A percentile compares a stretch with the other conserved stretches of the same genome.
phyloP scores from a whole-genome alignment of 1,140 invertebrate species.

The Arctopsyche grandis region DNA sequence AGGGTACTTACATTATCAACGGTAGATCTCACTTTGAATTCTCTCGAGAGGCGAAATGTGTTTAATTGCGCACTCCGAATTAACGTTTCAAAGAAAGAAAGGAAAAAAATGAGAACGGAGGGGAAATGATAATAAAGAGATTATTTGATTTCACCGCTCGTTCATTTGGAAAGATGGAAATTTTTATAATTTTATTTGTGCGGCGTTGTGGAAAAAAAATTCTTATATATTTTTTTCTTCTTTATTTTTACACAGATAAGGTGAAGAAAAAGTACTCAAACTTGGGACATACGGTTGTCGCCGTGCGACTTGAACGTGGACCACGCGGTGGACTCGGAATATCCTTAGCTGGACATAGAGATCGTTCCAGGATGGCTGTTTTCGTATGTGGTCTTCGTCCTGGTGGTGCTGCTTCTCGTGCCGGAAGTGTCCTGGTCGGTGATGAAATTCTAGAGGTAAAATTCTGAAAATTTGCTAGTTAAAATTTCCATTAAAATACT shows the following conservation, averaged over 20 bases:
- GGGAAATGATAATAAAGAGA: no score
- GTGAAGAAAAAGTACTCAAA: constrained; percentile 90
- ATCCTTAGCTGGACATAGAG: constrained; percentile 92
- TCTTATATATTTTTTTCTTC: neutral
- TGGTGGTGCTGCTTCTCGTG: constrained; percentile 80
- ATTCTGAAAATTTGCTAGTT: neutral
- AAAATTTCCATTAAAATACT: neutral
- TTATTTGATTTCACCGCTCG: no score
- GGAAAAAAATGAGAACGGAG: no score
- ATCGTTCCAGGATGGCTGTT: constrained; percentile 94
- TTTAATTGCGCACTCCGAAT: no score
- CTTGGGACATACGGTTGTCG: constrained; percentile 69
- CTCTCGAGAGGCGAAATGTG: no score
- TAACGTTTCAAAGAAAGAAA: no score
- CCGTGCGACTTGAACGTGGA: constrained; percentile 77
- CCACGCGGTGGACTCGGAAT: constrained; percentile 80
- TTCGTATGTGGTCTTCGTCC: constrained; percentile 96
- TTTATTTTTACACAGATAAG: constrained; percentile 74
- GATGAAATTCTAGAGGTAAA: constrained; percentile 95
- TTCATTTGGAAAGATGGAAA: no score
- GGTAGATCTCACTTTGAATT: no score
- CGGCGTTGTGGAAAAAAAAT: no score
- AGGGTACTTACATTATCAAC: no score
- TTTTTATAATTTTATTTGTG: no score
- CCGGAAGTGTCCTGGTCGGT: constrained; percentile 84